A percentile compares a stretch with the other conserved stretches of the same genome.
These are phyloP conservation scores for Mus caroli DNA, from an alignment of 2,797 vertebrate species.

Conservation along the genomic window DNA sequence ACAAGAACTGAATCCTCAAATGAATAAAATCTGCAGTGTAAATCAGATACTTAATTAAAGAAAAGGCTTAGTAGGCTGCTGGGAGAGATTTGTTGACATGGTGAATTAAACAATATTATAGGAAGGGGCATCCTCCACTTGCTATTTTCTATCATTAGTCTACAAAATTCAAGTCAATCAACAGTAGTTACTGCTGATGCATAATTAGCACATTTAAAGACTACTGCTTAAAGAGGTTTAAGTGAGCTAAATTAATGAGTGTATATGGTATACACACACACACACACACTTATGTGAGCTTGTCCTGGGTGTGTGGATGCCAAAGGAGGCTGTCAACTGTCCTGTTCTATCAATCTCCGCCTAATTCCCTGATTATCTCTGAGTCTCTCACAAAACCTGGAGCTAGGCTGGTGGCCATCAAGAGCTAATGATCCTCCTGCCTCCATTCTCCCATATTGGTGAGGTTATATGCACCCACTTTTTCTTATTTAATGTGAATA, in stretches of 20 bases:
- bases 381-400: neutral
- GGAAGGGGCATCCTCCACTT: slow-evolving; percentile 60
- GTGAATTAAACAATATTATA: slow-evolving; percentile 57
- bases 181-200: slow-evolving; percentile 47
- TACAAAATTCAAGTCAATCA: slow-evolving; percentile 62
- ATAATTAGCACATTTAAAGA: slow-evolving; percentile 28
- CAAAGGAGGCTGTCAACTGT: neutral
- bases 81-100: slow-evolving; percentile 70
- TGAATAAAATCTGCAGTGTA: slow-evolving; percentile 64
- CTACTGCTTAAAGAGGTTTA: neutral
- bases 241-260: neutral
- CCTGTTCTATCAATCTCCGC: neutral
- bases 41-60: slow-evolving; percentile 78
- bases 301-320: neutral
- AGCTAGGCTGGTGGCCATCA: neutral
- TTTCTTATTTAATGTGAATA: neutral
- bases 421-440: neutral
- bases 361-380: neutral
- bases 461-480: neutral
- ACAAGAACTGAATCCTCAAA: slow-evolving; percentile 64
- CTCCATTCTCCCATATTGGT: neutral
- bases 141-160: slow-evolving; percentile 55
- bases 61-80: slow-evolving; percentile 70
- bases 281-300: neutral
- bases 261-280: neutral